These are phyloP conservation scores for Isoperla grammatica DNA, from an alignment of 2,888 invertebrate genomes.

Conservation along the genomic window DNA sequence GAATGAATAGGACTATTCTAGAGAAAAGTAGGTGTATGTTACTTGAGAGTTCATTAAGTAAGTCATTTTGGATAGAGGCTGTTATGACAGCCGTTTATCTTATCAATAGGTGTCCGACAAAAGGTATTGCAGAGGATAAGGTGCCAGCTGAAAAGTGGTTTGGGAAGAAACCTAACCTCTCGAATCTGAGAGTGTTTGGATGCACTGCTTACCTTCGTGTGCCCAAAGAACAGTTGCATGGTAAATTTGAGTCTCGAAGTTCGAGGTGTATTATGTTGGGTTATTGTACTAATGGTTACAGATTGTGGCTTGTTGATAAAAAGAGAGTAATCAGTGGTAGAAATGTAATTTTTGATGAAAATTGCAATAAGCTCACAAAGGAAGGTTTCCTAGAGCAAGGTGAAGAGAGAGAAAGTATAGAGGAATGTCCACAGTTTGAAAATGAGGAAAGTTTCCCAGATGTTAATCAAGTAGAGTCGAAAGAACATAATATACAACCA, in stretches of 20 bases:
- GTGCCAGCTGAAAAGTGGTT: slow-evolving; percentile 10
- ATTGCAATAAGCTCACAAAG: too few species aligned
- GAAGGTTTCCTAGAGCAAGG: too few species aligned
- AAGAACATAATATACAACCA: too few species aligned
- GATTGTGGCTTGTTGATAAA: too few species aligned
- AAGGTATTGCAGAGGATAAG: not conserved
- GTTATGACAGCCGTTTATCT: not conserved
- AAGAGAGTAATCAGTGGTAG: too few species aligned
- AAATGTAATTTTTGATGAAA: too few species aligned
- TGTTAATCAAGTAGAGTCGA: too few species aligned
- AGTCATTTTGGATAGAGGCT: slow-evolving; percentile 1
- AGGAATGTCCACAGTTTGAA: too few species aligned
- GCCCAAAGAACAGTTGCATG: too few species aligned
- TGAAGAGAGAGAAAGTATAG: too few species aligned
- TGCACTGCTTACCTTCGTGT: not conserved
- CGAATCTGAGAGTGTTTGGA: not conserved
- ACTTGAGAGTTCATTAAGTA: not conserved
- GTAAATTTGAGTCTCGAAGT: too few species aligned
- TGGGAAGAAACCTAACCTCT: not conserved
- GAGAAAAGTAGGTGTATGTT: slow-evolving; percentile 5
- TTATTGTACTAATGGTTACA: slow-evolving; percentile 1
- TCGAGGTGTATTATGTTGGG: slow-evolving; percentile 6
- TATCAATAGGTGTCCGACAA: slow-evolving; percentile 7
- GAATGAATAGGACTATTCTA: not conserved
- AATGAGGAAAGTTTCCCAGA: too few species aligned